These are phyloP conservation scores for Camelus dromedarius DNA, from an alignment of 2,113 vertebrate genomes.

Conservation along the genomic window DNA sequence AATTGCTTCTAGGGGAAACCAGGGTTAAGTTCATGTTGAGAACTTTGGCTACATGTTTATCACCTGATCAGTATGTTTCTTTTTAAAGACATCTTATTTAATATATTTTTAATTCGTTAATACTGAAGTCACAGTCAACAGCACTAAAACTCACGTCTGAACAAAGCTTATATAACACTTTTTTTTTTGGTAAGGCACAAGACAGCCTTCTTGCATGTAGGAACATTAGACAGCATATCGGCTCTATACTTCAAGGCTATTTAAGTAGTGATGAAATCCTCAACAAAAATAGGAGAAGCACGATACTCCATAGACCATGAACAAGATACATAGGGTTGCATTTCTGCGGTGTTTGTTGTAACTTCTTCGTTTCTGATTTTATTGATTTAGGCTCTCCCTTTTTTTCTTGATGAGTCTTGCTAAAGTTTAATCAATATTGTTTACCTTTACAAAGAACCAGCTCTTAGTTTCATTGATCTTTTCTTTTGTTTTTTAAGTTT, in stretches of 20 bases:
- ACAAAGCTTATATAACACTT: background rate
- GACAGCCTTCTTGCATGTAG: background rate
- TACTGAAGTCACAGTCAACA: background rate
- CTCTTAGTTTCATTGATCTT: too few relatives aligned
- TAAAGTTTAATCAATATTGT: too few relatives aligned
- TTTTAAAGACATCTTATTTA: background rate
- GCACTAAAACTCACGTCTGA: background rate
- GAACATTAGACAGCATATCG: background rate
- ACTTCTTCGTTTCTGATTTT: too few relatives aligned
- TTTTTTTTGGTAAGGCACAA: background rate
- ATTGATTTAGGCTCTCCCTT: too few relatives aligned
- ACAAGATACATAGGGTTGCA: background rate
- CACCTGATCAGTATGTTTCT: background rate
- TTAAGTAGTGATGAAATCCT: background rate
- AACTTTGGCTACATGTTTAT: background rate
- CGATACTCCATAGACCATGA: background rate
- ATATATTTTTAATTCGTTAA: background rate
- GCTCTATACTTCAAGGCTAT: background rate
- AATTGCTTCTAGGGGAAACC: background rate
- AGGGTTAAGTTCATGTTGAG: background rate
- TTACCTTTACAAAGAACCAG: too few relatives aligned
- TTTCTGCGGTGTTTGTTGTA: too few relatives aligned
- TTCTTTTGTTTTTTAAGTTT: too few relatives aligned
- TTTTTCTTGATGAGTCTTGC: too few relatives aligned
- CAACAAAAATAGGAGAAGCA: background rate